Evolutionary conservation across 2,888 invertebrate species (phyloP).

Genomic region (Agriopis leucophaearia): DNA sequence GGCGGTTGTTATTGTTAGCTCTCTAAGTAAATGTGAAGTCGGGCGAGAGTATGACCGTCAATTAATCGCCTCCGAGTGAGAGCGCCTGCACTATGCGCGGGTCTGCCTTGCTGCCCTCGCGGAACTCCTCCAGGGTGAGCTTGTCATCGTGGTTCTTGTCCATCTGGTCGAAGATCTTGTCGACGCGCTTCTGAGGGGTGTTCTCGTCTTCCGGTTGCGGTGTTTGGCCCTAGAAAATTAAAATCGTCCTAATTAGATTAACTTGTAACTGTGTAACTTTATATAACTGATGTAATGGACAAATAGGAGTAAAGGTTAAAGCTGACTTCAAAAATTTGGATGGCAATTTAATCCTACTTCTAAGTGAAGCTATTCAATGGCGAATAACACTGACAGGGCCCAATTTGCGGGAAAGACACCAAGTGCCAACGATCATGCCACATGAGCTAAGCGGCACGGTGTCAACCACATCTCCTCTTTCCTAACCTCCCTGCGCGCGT

Average conservation of each 20-base stretch:
- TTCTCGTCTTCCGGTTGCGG: constrained; percentile 96
- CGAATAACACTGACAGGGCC: no score
- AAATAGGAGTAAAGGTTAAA: background rate
- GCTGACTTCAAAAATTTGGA: no score
- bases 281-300: no score
- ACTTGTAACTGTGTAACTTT: no score
- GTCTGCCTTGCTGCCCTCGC: constrained; percentile 99
- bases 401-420: no score
- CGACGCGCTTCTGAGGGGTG: constrained; percentile 97
- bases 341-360: no score
- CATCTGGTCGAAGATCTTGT: constrained; percentile 99
- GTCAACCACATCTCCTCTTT: no score
- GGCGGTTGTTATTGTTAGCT: constrained; percentile 57
- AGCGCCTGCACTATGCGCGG: constrained; percentile 99
- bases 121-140: constrained; percentile 97
- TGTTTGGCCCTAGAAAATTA: constrained; percentile 91
- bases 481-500: no score
- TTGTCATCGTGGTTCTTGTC: constrained; percentile 99
- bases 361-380: no score
- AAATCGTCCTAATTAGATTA: no score
- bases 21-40: constrained; percentile 79
- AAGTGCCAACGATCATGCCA: no score
- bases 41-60: constrained; percentile 82
- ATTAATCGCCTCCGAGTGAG: constrained; percentile 92
- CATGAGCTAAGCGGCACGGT: no score